These are phyloP conservation scores for Helicoverpa armigera DNA, from an alignment of 1,140 invertebrate species.

Conservation along the genomic window DNA sequence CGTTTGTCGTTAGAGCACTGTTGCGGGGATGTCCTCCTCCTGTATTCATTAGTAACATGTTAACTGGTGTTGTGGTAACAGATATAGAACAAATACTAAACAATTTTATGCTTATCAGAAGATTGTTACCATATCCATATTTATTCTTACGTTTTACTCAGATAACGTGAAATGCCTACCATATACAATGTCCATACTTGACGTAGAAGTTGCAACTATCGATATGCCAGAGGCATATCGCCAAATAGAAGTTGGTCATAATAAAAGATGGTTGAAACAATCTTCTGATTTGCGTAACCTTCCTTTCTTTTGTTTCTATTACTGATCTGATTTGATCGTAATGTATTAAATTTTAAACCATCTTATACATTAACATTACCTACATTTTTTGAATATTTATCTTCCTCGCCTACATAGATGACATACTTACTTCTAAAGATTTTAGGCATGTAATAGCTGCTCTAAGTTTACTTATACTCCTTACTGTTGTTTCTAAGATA, in stretches of 20 bases:
- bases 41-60: constrained; percentile 58
- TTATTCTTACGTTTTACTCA: too few species aligned
- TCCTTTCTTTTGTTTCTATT: background rate
- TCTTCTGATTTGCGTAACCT: background rate
- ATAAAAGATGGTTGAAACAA: background rate
- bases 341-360: background rate
- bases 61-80: constrained; percentile 10
- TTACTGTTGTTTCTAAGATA: constrained; percentile 5
- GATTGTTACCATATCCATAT: background rate
- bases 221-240: background rate
- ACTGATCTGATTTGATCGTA: constrained; percentile 1
- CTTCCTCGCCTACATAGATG: background rate
- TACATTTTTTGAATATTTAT: constrained; percentile 7
- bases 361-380: background rate
- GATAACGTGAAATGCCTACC: too few species aligned
- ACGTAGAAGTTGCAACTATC: background rate
- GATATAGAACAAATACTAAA: constrained; percentile 1
- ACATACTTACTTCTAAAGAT: constrained; percentile 24
- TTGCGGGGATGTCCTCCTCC: constrained; percentile 84
- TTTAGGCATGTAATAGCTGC: constrained; percentile 33
- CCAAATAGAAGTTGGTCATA: background rate
- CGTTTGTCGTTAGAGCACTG: constrained; percentile 77
- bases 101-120: background rate
- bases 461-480: constrained; percentile 19
- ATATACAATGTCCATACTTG: background rate